A percentile compares a stretch with the other conserved stretches of the same genome.
Conservation (phyloP, 2,797 vertebrate genomes). For the Tamandua tetradactyla region DNA sequence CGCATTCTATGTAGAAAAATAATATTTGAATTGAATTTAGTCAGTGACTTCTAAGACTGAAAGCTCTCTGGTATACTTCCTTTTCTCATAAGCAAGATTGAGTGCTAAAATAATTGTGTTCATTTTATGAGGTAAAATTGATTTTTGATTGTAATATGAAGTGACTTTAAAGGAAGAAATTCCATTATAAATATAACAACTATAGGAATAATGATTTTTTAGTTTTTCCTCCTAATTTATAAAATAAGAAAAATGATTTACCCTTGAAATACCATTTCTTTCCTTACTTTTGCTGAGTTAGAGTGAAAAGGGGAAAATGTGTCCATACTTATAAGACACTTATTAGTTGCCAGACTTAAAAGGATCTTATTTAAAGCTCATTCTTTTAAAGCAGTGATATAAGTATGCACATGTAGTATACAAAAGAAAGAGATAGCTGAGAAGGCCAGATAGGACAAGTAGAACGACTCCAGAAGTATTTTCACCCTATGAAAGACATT, state of each 20-base stretch:
- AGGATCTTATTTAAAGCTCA: background rate
- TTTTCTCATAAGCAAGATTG: background rate
- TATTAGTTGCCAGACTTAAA: background rate
- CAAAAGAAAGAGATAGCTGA: background rate
- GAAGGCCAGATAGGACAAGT: background rate
- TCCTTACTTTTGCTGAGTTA: background rate
- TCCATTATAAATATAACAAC: background rate
- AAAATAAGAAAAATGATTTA: background rate
- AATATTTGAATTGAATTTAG: background rate
- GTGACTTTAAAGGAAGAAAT: constrained; percentile 8
- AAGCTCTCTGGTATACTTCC: background rate
- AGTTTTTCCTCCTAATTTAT: background rate
- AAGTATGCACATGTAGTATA: background rate
- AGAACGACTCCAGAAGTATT: background rate
- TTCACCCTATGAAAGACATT: background rate
- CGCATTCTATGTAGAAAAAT: background rate
- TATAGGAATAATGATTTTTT: background rate
- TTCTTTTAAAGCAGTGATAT: background rate
- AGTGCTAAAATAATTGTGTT: constrained; percentile 6
- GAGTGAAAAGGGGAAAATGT: background rate
- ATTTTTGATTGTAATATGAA: background rate
- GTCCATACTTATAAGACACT: background rate
- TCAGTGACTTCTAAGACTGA: background rate
- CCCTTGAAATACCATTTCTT: background rate
- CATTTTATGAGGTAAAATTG: background rate